Evolutionary conservation across 2,888 invertebrate genomes (phyloP).

Genomic region (Drosophila vallismaia): DNA sequence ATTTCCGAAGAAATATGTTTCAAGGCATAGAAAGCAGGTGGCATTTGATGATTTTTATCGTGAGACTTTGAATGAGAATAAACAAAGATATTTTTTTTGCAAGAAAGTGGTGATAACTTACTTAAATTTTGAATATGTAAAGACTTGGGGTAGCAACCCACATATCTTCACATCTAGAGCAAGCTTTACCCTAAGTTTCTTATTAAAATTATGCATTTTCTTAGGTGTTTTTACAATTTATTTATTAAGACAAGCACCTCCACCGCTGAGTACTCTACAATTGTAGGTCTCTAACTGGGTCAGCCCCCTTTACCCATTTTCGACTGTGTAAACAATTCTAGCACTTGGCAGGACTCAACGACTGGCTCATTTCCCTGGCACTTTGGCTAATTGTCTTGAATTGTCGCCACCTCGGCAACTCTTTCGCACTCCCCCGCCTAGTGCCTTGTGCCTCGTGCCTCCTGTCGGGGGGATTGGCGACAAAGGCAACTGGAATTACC

Average conservation of each 20-base stretch:
- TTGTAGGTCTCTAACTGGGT: conserved; percentile 19
- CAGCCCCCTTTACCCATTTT: conserved; percentile 1
- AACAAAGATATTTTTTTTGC: not conserved
- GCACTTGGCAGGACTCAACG: conserved; percentile 38
- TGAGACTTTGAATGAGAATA: not conserved
- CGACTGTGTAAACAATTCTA: conserved; percentile 20
- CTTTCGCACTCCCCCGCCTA: conserved; percentile 18
- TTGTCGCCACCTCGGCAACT: conserved; percentile 49
- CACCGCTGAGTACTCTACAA: not conserved
- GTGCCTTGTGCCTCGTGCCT: not conserved
- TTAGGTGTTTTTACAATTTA: not conserved
- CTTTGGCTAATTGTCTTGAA: conserved; percentile 72
- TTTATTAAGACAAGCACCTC: not conserved
- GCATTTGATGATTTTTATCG: conserved; percentile 35
- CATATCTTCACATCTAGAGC: too few species aligned
- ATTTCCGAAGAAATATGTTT: conserved; percentile 2
- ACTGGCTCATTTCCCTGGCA: conserved; percentile 53
- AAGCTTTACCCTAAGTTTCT: too few species aligned
- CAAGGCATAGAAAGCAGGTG: conserved; percentile 51
- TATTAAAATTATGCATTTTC: too few species aligned
- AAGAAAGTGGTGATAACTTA: not conserved
- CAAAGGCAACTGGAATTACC: conserved; percentile 34
- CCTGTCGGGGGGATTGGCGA: conserved; percentile 28
- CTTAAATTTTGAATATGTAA: not conserved
- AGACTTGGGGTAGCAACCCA: too few species aligned